Base-by-base conservation (phyloP, 92 coral and sea anemone genomes). In the Parazoanthus swiftii region DNA sequence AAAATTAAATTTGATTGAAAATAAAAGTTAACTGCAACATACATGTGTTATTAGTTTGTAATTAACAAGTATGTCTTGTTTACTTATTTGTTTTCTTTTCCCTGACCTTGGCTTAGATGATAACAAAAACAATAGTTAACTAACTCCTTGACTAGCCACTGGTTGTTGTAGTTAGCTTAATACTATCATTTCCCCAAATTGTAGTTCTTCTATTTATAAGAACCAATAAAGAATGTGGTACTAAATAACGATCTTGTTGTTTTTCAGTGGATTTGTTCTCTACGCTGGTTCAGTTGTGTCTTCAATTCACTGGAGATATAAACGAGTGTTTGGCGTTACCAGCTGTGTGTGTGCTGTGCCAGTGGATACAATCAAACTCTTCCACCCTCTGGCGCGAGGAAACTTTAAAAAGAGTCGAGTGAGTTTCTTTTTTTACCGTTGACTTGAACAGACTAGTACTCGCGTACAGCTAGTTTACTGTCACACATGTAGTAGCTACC, bases 321-420 rank as follows among this genome's bases (percentile, higher is more conserved):
- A 59, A 39, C 37, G 71, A 56, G 80, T 81, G 88, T 84, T 85
- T 87, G 29, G 92, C 92, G 48, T 72, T 95, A 11, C 94, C 98
- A 26, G 92, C 94, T 33, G 72, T 95, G 29, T 89, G 88, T 80
- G 91, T 95, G 66, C 89, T 96, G 50, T 96, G 99, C 72, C 98
- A 96, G 89, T 96, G 99, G 99, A 66, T 96, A 50, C 86, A 86
- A 35, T 92, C 89, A 37, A 92, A 93, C 88, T 85, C 97, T 21
- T 82, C 92, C 46, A 91, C 78, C 81, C 85, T 90, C 26, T 95
- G 96, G 93, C 92, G 89, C 89, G 98, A 93, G 63, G 93, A 96
- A 38, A 15, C 90, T 21, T 89, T 93, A 76, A 95, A 91, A 81
- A 85, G 89, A 67, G 76, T 86, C 54, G 85, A 71, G 98, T 93